Evolutionary conservation across 2,888 invertebrate species (phyloP), one percentile per base, ranked within the genome.

Genomic region (Caradrina clavipalpis): DNA sequence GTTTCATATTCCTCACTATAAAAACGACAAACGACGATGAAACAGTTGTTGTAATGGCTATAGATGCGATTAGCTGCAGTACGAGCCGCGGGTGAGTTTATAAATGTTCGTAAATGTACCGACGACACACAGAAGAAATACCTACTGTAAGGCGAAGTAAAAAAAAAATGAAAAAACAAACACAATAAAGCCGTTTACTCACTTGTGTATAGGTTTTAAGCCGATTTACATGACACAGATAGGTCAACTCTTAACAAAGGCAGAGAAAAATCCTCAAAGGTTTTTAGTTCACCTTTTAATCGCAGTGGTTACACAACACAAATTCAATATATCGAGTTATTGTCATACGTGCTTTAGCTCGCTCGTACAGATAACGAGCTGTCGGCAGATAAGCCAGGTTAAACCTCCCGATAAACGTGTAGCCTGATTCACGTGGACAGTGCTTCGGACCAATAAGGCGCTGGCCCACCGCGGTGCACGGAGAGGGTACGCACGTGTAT

Each of bases 321-420:
- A 59, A 49, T 64, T 42, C 54, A 58, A 70, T 69, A 54, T 39
- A 67, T 45, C 31, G 22, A 56, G 22, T 19, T 54, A 50, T 58
- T 50, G 39, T 39, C 5, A 11, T 50, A 59, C 51, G 13, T 10
- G 51, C 19, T 47, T 76, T 53, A n/a, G 22, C 47, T 70, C 66
- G 81, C 83, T 69, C 79, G 77, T 71, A 15, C 10, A 56, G 79
- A 70, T 83, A 83, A 72, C 78, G 63, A 74, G 62, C 55, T 1
- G 50, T 54, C 22, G 39, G 26, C 51, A 59, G 67, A 65, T 76
- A 83, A 82, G 68, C 81, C 64, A 17, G 55, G 58, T 71, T 55
- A 75, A 69, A 55, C 64, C 54, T 26, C 63, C 71, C 63, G 59
- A 63, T 50, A 58, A 63, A 50, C 47, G 26, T 39, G 45, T 49